Conservation (phyloP, 2,888 invertebrate genomes). For the Apotomis turbidana region DNA sequence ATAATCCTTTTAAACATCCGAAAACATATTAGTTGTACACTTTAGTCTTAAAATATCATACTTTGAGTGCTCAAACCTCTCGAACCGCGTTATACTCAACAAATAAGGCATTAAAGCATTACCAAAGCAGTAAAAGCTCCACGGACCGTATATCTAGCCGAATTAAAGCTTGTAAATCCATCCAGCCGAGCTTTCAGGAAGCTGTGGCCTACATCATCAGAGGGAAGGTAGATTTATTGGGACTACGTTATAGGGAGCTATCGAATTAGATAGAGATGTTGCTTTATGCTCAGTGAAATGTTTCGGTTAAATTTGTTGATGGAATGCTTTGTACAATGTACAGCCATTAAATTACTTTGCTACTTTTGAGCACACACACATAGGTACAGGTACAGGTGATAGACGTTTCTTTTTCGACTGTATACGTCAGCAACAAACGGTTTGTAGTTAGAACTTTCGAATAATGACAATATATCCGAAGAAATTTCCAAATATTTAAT, state of each 20-base stretch:
- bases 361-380: too few relatives aligned
- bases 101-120: constrained; percentile 46
- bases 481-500: too few relatives aligned
- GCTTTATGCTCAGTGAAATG: not conserved
- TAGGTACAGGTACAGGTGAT: too few relatives aligned
- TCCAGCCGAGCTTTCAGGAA: constrained; percentile 72
- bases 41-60: not conserved
- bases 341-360: too few relatives aligned
- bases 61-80: not conserved
- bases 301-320: not conserved
- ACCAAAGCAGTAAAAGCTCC: constrained; percentile 63
- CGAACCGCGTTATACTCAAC: constrained; percentile 1
- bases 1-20: too few relatives aligned
- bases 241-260: constrained; percentile 6
- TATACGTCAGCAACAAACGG: too few relatives aligned
- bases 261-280: constrained; percentile 5
- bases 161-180: constrained; percentile 74
- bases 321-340: too few relatives aligned
- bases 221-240: constrained; percentile 30
- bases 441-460: too few relatives aligned
- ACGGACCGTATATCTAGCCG: constrained; percentile 64
- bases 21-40: too few relatives aligned
- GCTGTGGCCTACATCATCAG: constrained; percentile 58
- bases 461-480: too few relatives aligned
- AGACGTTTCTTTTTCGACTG: too few relatives aligned